Conservation (phyloP, 2,888 invertebrate species). For the Meteorus colon region DNA sequence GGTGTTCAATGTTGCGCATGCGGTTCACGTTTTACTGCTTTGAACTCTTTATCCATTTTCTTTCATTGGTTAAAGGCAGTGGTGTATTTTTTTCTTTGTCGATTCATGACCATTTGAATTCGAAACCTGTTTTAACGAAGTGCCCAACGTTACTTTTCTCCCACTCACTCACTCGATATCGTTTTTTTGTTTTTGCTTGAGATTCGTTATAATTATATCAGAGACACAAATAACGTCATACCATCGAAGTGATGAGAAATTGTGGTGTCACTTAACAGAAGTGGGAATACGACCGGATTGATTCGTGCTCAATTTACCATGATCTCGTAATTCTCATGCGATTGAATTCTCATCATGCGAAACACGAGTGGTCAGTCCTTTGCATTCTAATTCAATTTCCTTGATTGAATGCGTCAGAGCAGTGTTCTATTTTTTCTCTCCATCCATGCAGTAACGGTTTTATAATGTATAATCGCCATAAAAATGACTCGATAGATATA, state of each 20-base stretch:
- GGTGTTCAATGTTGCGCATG: constrained; percentile 28
- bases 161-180: constrained; percentile 42
- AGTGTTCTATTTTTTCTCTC: not conserved
- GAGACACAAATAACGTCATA: constrained; percentile 26
- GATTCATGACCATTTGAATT: constrained; percentile 10
- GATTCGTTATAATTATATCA: constrained; percentile 10
- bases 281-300: constrained; percentile 19
- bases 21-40: constrained; percentile 5
- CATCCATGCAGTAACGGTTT: not conserved
- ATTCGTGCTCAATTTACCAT: constrained; percentile 43
- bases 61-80: not conserved
- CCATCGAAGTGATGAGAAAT: constrained; percentile 18
- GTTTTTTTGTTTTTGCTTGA: constrained; percentile 14
- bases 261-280: constrained; percentile 5
- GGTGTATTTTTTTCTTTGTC: not conserved
- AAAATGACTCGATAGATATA: not conserved
- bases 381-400: not conserved
- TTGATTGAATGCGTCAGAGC: not conserved
- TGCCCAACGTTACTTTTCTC: not conserved
- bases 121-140: not conserved
- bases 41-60: not conserved
- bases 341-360: constrained; percentile 1
- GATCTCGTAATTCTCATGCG: constrained; percentile 41
- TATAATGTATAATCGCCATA: not conserved
- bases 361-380: constrained; percentile 43